A percentile compares a stretch with the other conserved stretches of the same genome.
Evolutionary conservation across 2,113 vertebrate genomes (phyloP).

Genomic region (Gambusia affinis): DNA sequence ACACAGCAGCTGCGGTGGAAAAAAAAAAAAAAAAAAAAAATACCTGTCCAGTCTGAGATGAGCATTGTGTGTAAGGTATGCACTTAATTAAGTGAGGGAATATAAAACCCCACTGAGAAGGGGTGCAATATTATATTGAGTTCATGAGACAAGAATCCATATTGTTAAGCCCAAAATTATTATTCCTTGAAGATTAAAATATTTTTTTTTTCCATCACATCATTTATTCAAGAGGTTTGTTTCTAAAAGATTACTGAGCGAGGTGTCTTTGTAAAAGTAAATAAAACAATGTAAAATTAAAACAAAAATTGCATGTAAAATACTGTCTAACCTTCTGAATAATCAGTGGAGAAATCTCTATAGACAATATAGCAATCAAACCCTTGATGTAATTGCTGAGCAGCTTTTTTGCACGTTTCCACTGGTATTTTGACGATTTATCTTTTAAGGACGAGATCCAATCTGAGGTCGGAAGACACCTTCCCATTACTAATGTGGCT

Average conservation of each 20-base stretch:
- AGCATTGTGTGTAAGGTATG: slow-evolving; percentile 2
- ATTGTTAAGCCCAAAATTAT: neutral
- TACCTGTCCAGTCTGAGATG: slow-evolving; percentile 3
- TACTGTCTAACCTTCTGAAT: neutral
- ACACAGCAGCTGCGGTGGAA: neutral
- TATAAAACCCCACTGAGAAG: neutral
- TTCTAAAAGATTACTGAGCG: neutral
- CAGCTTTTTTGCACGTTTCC: neutral
- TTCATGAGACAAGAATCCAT: neutral
- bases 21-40: slow-evolving; percentile 1
- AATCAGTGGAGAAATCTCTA: neutral
- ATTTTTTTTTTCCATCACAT: neutral
- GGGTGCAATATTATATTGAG: neutral
- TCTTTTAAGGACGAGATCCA: neutral
- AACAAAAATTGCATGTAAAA: neutral
- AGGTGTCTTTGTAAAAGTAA: neutral
- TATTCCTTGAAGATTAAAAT: neutral
- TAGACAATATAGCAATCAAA: neutral
- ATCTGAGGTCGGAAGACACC: neutral
- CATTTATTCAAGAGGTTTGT: neutral
- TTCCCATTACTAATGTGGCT: neutral
- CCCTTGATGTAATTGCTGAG: neutral
- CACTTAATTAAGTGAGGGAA: slow-evolving; percentile 5
- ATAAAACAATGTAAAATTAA: neutral
- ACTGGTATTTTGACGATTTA: neutral